phyloP scores from a whole-genome alignment of 2,113 vertebrate genomes.

The Chloropsis cyanopogon region DNA sequence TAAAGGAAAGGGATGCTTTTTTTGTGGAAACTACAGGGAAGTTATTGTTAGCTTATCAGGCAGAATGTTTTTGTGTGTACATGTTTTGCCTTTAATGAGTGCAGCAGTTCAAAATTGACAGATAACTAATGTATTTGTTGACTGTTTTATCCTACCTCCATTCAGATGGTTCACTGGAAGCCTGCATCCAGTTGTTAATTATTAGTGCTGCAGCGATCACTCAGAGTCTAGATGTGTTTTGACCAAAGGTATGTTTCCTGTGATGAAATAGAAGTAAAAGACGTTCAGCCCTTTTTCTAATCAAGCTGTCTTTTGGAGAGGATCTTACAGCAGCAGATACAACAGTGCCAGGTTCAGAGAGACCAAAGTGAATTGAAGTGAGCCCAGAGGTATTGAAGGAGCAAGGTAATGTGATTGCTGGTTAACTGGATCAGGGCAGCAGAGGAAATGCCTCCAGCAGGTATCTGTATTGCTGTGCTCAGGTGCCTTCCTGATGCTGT shows the following conservation, averaged over 20 bases:
- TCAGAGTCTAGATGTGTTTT: neutral
- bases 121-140: neutral
- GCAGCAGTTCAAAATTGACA: neutral
- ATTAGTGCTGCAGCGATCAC: neutral
- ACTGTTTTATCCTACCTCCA: neutral
- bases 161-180: neutral
- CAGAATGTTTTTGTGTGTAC: neutral
- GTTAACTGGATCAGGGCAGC: constrained; percentile 7
- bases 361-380: constrained; percentile 29
- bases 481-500: neutral
- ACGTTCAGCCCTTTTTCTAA: neutral
- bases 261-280: neutral
- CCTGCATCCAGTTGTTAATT: neutral
- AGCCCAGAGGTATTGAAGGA: constrained; percentile 20
- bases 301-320: neutral
- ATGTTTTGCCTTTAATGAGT: neutral
- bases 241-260: neutral
- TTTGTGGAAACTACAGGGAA: neutral
- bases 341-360: neutral
- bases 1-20: neutral
- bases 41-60: neutral
- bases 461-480: neutral
- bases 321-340: neutral
- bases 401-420: neutral
- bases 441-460: neutral